phyloP scores from a whole-genome alignment of 2,113 vertebrate species.

The Naja naja region DNA sequence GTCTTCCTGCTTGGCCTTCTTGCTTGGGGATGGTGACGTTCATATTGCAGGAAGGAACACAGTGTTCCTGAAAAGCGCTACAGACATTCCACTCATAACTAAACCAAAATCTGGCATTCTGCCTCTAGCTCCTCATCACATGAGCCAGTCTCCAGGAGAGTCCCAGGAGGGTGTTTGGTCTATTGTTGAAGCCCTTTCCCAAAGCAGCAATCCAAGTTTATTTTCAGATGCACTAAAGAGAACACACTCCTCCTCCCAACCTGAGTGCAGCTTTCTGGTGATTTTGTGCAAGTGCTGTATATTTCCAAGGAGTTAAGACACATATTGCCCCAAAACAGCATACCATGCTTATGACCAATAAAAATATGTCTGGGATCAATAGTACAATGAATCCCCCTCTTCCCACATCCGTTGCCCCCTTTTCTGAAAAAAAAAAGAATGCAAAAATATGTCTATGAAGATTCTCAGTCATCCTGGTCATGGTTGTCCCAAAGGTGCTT shows the following conservation, averaged over 20 bases:
- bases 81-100: slow-evolving; percentile 68
- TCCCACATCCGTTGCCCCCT: no score
- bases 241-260: neutral
- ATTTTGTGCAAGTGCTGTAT: slow-evolving; percentile 32
- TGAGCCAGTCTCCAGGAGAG: slow-evolving; percentile 20
- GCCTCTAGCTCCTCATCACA: slow-evolving; percentile 5
- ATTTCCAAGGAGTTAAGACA: slow-evolving; percentile 43
- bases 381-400: no score
- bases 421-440: no score
- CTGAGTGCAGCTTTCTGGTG: slow-evolving; percentile 23
- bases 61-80: slow-evolving; percentile 58
- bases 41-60: slow-evolving; percentile 62
- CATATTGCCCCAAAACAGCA: neutral
- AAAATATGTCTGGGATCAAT: accelerated
- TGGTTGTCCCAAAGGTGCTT: neutral
- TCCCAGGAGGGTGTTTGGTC: neutral
- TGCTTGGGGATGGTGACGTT: slow-evolving; percentile 29
- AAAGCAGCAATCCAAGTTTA: slow-evolving; percentile 55
- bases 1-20: slow-evolving; percentile 42
- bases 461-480: no score
- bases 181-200: slow-evolving; percentile 45
- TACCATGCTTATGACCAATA: neutral
- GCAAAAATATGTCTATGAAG: no score
- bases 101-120: accelerated
- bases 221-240: slow-evolving; percentile 44